Base-by-base conservation (phyloP, 1,140 invertebrate species). In the Aphelenchoides besseyi region DNA sequence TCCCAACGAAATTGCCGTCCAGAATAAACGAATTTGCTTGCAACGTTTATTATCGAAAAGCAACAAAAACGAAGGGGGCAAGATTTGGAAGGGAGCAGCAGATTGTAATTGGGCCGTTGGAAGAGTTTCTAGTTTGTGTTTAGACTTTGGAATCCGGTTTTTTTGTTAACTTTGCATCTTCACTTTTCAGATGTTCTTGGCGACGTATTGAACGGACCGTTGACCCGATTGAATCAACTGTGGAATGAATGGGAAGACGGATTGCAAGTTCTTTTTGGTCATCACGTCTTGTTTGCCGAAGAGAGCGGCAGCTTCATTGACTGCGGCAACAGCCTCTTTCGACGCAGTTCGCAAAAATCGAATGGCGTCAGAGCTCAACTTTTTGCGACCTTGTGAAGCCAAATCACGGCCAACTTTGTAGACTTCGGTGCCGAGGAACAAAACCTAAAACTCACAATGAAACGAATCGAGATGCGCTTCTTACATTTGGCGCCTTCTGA, bases 201-300 rank as follows among this genome's bases (percentile, higher is more conserved):
- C 23, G 55, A 59, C 55, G 55, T 59, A 59, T 33, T 59, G 55
- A 23, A 59, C 55, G 55, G 55, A 59, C 5, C 18, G 5, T 33
- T 59, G 5, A 23, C 5, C 5, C 12, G 55, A 29, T 59, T 59
- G 55, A 23, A 59, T 5, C 55, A 59, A 33, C 55, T 59, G 55
- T 33, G 55, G 55, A 23, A 59, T 59, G 55, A 59, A 59, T 28
- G 55, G 55, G 18, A 59, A 59, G 18, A 59, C 32, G 55, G 55
- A 5, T 33, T 59, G 5, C 26, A 59, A 33, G 55, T 59, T 59
- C 5, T 5, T 18, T 23, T 59, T 59, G 5, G 55, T 59, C 12
- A 5, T 23, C 5, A 59, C 55, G 18, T 59, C 55, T 33, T 59
- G 55, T 33, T 59, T 59, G 55, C 23, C 23, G 55, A 59, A 59